phyloP scores from a whole-genome alignment of 2,888 invertebrate species.

The Kuschelorhynchus macadamiae region DNA sequence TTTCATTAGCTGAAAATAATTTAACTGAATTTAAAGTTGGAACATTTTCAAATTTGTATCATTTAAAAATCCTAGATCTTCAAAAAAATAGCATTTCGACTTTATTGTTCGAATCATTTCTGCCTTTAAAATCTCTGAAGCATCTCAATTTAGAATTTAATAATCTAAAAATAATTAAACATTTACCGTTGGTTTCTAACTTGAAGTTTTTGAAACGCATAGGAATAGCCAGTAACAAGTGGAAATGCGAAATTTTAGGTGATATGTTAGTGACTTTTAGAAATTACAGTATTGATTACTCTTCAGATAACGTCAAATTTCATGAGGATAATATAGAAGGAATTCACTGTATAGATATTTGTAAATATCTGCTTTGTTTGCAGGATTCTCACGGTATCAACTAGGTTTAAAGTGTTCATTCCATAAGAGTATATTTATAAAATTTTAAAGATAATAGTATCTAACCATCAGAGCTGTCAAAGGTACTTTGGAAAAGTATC shows the following conservation, averaged over 20 bases:
- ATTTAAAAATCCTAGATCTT: slow-evolving; percentile 49
- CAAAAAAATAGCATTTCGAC: slow-evolving; percentile 48
- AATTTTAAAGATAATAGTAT: too few species aligned
- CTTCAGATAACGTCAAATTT: slow-evolving; percentile 31
- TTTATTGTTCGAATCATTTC: slow-evolving; percentile 49
- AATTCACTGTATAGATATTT: slow-evolving; percentile 52
- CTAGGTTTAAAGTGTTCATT: slow-evolving; percentile 4
- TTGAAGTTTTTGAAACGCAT: slow-evolving; percentile 44
- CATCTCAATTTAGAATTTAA: slow-evolving; percentile 52
- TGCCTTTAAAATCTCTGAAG: slow-evolving; percentile 44
- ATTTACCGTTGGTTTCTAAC: slow-evolving; percentile 34
- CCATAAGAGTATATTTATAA: too few species aligned
- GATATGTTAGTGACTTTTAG: slow-evolving; percentile 49
- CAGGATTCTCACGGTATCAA: slow-evolving; percentile 38
- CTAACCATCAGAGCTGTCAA: too few species aligned
- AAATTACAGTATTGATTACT: slow-evolving; percentile 43
- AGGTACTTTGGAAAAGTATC: too few species aligned
- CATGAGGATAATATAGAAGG: slow-evolving; percentile 51
- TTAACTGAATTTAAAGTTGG: slow-evolving; percentile 51
- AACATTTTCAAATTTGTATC: slow-evolving; percentile 51
- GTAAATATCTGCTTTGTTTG: slow-evolving; percentile 43
- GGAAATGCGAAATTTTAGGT: slow-evolving; percentile 53
- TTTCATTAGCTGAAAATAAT: slow-evolving; percentile 50
- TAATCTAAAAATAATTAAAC: slow-evolving; percentile 48
- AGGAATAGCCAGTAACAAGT: slow-evolving; percentile 53